Percentiles rank a stretch among this genome's conserved stretches.
Conservation (phyloP, 2,888 invertebrate genomes). For the Ptilodon capucinus region DNA sequence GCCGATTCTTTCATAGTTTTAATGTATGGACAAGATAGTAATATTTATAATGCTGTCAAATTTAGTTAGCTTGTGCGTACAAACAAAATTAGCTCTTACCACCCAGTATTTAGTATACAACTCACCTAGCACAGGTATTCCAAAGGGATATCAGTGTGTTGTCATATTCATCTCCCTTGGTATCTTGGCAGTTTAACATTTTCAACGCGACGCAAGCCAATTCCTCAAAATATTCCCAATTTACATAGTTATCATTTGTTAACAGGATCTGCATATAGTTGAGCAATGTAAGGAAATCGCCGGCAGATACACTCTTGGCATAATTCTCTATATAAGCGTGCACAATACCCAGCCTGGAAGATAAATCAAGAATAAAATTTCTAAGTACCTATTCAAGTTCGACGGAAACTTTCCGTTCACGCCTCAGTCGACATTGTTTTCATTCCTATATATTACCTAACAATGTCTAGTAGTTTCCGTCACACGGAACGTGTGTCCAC, state of each 20-base stretch:
- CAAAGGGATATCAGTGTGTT: conserved; percentile 49
- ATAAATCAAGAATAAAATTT: conserved; percentile 1
- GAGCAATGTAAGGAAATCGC: conserved; percentile 50
- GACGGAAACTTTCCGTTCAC: too few species aligned
- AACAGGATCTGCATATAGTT: conserved; percentile 50
- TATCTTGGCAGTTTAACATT: conserved; percentile 20
- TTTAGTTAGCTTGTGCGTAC: too few species aligned
- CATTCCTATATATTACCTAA: too few species aligned
- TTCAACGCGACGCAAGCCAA: conserved; percentile 43
- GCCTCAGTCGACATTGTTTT: too few species aligned
- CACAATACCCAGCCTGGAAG: conserved; percentile 64
- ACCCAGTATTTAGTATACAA: too few species aligned
- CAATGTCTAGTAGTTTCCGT: too few species aligned
- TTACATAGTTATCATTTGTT: conserved; percentile 39
- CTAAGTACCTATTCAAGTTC: too few species aligned
- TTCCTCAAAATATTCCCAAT: conserved; percentile 53
- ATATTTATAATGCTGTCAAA: too few species aligned
- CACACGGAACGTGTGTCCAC: too few species aligned
- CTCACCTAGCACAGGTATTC: conserved; percentile 71
- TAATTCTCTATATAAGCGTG: conserved; percentile 56
- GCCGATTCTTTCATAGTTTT: too few species aligned
- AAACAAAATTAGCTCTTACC: too few species aligned
- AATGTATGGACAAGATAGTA: too few species aligned
- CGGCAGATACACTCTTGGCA: conserved; percentile 34
- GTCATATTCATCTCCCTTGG: conserved; percentile 33